Base-by-base conservation (phyloP, 1,140 invertebrate genomes). In the Asbolus verrucosus region DNA sequence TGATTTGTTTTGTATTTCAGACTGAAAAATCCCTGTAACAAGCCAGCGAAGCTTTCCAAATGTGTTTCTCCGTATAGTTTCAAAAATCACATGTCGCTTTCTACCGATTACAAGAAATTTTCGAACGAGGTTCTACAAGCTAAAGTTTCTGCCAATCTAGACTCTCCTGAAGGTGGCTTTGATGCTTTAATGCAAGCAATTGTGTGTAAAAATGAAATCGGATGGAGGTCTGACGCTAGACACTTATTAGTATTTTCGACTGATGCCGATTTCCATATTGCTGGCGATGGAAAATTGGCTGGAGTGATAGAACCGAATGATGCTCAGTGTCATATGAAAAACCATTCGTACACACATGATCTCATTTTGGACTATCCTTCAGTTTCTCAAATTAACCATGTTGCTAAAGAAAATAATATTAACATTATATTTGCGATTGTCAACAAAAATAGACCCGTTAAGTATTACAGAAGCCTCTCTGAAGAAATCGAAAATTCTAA, bases 141-240 rank as follows among this genome's bases (percentile, higher is more conserved):
- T 0, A 85, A 89, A 60, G 94, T 99, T 0, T 99, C 97, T 4
- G 97, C 97, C 38, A 99, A 99, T 83, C 84, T 99, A 75, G 97
- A 99, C 83, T 94, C 95, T 1, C 98, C 98, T 0, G 98, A 99
- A 83, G 98, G 98, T 14, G 97, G 98, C 6, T 98, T 99, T 81
- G 98, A 99, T 85, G 98, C 97, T 6, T 94, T 99, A 43, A 98
- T 99, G 95, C 98, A 99, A 83, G 95, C 95, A 2, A 92, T 98
- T 30, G 94, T 95, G 36, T 99, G 97, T 82, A 88, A 90, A 73
- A 82, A 90, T 15, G 84, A 92, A 75, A 95, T 96, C 61, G 94
- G 95, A 14, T 89, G 87, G 87, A 84, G 97, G 43, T 89, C 94
- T 68, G 90, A 95, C 76, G 96, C 97, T 2, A 87, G 97, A 72